These are phyloP conservation scores for Noctuana brunneofusca DNA, from an alignment of 2,888 invertebrate species.

Conservation along the genomic window DNA sequence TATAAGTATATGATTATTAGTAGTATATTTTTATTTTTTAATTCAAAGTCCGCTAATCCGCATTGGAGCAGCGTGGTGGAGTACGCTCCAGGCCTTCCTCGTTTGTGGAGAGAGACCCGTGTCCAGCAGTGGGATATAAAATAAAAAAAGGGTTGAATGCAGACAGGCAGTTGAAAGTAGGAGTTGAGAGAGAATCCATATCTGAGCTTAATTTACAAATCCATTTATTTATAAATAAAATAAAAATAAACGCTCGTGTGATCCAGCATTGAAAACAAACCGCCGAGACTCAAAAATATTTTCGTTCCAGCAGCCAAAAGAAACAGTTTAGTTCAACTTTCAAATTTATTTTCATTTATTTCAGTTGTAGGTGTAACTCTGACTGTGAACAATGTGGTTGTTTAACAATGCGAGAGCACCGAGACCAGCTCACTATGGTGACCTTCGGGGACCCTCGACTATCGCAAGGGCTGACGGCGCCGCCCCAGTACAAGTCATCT, in stretches of 20 bases:
- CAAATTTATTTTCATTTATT: constrained; percentile 36
- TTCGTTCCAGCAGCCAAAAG: constrained; percentile 7
- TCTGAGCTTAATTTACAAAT: too few relatives aligned
- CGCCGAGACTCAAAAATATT: neutral
- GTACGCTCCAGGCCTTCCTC: too few relatives aligned
- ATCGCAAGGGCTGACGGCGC: constrained; percentile 53
- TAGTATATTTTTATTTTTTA: too few relatives aligned
- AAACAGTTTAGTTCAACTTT: constrained; percentile 15
- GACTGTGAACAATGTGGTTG: constrained; percentile 49
- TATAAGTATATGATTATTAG: too few relatives aligned
- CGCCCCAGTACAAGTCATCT: constrained; percentile 52
- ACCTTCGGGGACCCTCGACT: constrained; percentile 50
- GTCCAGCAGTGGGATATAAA: too few relatives aligned
- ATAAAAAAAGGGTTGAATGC: too few relatives aligned
- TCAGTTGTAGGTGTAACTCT: constrained; percentile 41
- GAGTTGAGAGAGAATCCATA: too few relatives aligned
- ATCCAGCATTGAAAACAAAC: neutral
- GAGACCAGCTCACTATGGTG: constrained; percentile 31
- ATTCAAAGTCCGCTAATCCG: too few relatives aligned
- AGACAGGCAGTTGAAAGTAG: too few relatives aligned
- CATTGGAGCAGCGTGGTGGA: too few relatives aligned
- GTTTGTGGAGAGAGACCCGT: too few relatives aligned
- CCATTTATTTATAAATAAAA: neutral
- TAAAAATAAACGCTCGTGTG: neutral
- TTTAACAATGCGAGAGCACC: constrained; percentile 42